Conservation (phyloP, 2,888 invertebrate species). For the Malthinus seriepunctatus region DNA sequence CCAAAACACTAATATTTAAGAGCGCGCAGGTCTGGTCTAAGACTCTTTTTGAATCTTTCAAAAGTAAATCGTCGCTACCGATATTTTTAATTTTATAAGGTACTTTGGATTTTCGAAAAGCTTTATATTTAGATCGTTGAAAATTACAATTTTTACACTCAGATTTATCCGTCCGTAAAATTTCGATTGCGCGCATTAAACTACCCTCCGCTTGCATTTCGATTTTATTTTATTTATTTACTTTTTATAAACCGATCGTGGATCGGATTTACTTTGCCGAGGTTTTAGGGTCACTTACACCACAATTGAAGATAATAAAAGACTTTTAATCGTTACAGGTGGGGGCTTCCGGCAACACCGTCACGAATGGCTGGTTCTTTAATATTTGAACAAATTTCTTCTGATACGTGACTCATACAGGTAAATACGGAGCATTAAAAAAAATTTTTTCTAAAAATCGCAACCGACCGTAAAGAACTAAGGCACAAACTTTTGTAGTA, state of each 20-base stretch:
- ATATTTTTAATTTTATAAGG: neutral
- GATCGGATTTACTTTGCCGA: neutral
- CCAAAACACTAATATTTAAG: constrained; percentile 1
- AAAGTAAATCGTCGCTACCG: neutral
- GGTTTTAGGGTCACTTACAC: constrained; percentile 18
- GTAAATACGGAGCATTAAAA: neutral
- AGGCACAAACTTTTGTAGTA: too few relatives aligned
- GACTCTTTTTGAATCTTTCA: neutral
- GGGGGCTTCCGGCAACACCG: constrained; percentile 28
- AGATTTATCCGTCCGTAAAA: constrained; percentile 8
- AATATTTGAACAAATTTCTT: constrained; percentile 12
- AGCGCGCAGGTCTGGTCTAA: neutral
- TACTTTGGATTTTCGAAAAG: constrained; percentile 10
- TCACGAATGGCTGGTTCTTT: constrained; percentile 17
- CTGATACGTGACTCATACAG: neutral
- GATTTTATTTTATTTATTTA: neutral
- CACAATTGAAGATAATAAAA: constrained; percentile 11
- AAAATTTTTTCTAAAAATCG: neutral
- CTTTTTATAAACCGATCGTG: neutral
- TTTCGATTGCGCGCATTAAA: constrained; percentile 14
- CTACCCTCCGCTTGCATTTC: constrained; percentile 11
- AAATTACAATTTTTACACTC: constrained; percentile 17
- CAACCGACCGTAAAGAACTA: too few relatives aligned
- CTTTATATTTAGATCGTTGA: constrained; percentile 15
- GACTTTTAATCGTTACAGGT: constrained; percentile 12